Conservation (phyloP, 2,797 vertebrate species). For the Ptychadena robeensis region DNA sequence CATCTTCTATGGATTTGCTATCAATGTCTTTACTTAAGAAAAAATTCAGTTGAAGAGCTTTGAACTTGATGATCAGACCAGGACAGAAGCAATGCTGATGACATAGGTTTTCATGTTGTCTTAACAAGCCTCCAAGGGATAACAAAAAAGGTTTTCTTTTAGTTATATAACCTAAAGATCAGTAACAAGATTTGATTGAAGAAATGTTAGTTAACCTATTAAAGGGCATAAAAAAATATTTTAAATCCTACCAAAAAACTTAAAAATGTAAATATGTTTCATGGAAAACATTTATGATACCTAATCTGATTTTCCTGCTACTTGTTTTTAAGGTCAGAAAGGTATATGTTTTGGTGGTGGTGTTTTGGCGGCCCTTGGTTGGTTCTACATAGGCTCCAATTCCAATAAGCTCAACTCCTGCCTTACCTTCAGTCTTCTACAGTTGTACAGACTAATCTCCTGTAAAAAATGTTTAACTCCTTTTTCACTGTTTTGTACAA, state of each 20-base stretch:
- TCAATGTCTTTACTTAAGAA: conserved; percentile 63
- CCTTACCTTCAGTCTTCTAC: too few species aligned
- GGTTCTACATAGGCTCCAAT: too few species aligned
- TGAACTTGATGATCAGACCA: conserved; percentile 67
- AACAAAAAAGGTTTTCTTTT: conserved; percentile 59
- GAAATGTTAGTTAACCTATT: conserved; percentile 45
- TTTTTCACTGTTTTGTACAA: too few species aligned
- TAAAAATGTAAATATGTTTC: too few species aligned
- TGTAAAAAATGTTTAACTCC: too few species aligned
- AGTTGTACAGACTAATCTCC: too few species aligned
- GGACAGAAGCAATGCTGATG: conserved; percentile 51
- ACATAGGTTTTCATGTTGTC: conserved; percentile 63
- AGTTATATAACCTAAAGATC: conserved; percentile 55
- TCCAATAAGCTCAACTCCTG: too few species aligned
- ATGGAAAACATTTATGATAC: too few species aligned
- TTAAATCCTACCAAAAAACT: not conserved
- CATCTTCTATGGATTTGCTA: conserved; percentile 63
- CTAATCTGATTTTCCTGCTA: too few species aligned
- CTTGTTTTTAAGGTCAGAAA: too few species aligned
- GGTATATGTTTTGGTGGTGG: too few species aligned
- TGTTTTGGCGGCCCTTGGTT: too few species aligned
- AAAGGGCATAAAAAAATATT: conserved; percentile 35
- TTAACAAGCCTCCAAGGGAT: conserved; percentile 59
- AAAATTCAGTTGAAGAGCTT: conserved; percentile 63
- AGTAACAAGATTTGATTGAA: conserved; percentile 46